Conservation (phyloP, 2,888 invertebrate species). For the Ophion costatus region DNA sequence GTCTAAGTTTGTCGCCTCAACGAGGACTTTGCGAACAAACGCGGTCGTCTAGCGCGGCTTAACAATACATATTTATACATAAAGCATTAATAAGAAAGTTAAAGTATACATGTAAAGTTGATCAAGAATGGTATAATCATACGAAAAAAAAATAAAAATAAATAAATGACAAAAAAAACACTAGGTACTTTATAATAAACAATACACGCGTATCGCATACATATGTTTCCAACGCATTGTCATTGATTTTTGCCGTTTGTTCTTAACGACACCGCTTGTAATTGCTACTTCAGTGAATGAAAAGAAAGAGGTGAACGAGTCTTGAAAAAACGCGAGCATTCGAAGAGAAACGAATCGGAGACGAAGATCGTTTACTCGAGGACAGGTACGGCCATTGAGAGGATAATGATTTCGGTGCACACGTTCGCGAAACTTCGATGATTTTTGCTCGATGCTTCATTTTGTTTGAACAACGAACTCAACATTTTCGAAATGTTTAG, state of each 20-base stretch:
- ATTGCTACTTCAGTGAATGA: conserved; percentile 69
- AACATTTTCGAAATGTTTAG: background rate
- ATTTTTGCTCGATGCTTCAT: background rate
- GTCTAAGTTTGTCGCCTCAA: conserved; percentile 79
- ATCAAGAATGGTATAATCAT: conserved; percentile 83
- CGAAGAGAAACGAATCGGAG: conserved; percentile 21
- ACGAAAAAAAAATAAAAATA: conserved; percentile 72
- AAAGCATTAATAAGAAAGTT: conserved; percentile 83
- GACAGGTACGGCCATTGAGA: conserved; percentile 20
- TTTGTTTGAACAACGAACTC: background rate
- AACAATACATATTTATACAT: conserved; percentile 83
- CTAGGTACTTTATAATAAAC: conserved; percentile 82
- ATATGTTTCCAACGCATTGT: conserved; percentile 80
- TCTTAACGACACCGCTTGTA: conserved; percentile 81
- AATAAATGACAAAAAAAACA: conserved; percentile 64
- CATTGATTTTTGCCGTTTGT: conserved; percentile 83
- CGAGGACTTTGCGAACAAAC: conserved; percentile 80
- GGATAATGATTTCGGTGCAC: background rate
- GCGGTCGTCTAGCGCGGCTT: conserved; percentile 77
- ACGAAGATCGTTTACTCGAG: conserved; percentile 27
- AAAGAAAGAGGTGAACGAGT: conserved; percentile 39
- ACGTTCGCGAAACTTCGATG: conserved; percentile 16
- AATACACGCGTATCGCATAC: conserved; percentile 81
- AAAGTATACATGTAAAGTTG: conserved; percentile 82
- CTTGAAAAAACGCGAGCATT: conserved; percentile 11